Evolutionary conservation across 37 sponge, comb jelly and placozoan species (phyloP), one percentile per base, ranked within the genome.

Genomic region (Axinella damicornis): DNA sequence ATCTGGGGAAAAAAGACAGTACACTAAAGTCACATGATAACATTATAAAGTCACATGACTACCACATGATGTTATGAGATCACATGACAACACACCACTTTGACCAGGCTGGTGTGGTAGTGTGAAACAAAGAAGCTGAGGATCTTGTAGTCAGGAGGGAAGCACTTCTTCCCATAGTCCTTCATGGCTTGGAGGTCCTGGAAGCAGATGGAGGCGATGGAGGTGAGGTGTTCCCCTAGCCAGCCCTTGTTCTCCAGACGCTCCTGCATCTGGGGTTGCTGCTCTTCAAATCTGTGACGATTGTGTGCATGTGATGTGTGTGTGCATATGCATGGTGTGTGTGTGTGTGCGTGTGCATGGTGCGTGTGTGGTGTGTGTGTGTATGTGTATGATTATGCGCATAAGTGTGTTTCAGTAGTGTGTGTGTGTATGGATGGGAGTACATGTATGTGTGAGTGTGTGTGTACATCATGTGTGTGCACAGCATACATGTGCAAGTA

Each of bases 81-180:
- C 46, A 46, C 9, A 9, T 46, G 46, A 30, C n/a, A 11, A 78
- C 89, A 74, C 53, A 96, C 94, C 81, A 91, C 56, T 55, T 91
- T 77, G 25, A 39, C 30, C 20, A 96, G 94, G 41, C 73, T 78
- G 31, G 54, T 52, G 36, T 94, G 92, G 79, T 94, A 94, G 35
- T 67, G 46, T 56, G 66, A 76, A 0, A 96, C 69, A 77, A 85
- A 96, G 58, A 79, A 80, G 59, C 77, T 75, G 65, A 91, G 54
- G 27, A 96, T 93, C 33, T 91, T 55, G 74, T 93, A 96, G 39
- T 55, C 66, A 0, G 89, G 85, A 52, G 93, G 93, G 59, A 83
- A 77, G 52, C 79, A 83, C 32, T 59, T 1, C 12, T 5, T 32
- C 6, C 83, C 92, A 9, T 81, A 28, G n/a, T 88, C 78, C 53